Evolutionary conservation across 2,797 vertebrate genomes (phyloP).

Genomic region (Platyrinchus mystaceus): DNA sequence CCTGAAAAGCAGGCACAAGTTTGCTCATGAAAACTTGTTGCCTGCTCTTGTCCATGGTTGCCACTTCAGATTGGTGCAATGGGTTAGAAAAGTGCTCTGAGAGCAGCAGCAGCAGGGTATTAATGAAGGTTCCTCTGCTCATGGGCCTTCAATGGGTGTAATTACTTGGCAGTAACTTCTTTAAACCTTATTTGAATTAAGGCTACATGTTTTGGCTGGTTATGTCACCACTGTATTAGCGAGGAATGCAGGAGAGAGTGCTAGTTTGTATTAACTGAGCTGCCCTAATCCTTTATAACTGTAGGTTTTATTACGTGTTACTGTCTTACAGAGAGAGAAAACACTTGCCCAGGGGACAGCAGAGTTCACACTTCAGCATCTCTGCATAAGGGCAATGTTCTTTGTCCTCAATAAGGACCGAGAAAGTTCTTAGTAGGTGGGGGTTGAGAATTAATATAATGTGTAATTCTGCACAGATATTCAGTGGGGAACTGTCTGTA

Average conservation of each 20-base stretch:
- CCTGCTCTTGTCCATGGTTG: slow-evolving; percentile 4
- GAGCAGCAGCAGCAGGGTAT: background rate
- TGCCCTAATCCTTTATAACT: slow-evolving; percentile 46
- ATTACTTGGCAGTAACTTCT: slow-evolving; percentile 61
- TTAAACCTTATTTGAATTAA: slow-evolving; percentile 44
- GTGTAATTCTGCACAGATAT: background rate
- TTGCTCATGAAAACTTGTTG: background rate
- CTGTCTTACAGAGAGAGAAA: background rate
- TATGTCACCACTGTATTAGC: slow-evolving; percentile 20
- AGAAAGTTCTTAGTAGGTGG: background rate
- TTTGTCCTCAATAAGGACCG: background rate
- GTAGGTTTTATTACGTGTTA: background rate
- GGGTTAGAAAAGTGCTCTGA: background rate
- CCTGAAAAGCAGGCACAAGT: background rate
- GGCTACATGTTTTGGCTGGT: slow-evolving; percentile 52
- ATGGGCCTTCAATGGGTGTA: slow-evolving; percentile 21
- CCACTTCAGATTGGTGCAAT: background rate
- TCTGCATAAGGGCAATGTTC: background rate
- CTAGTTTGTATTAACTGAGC: slow-evolving; percentile 27
- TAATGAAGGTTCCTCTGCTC: slow-evolving; percentile 34
- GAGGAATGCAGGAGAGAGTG: slow-evolving; percentile 44
- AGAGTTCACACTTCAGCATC: background rate
- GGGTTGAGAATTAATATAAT: background rate
- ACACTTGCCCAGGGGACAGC: background rate
- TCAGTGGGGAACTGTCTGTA: background rate